These are phyloP conservation scores for Formica selysi DNA, from an alignment of 1,140 invertebrate species.

Conservation along the genomic window DNA sequence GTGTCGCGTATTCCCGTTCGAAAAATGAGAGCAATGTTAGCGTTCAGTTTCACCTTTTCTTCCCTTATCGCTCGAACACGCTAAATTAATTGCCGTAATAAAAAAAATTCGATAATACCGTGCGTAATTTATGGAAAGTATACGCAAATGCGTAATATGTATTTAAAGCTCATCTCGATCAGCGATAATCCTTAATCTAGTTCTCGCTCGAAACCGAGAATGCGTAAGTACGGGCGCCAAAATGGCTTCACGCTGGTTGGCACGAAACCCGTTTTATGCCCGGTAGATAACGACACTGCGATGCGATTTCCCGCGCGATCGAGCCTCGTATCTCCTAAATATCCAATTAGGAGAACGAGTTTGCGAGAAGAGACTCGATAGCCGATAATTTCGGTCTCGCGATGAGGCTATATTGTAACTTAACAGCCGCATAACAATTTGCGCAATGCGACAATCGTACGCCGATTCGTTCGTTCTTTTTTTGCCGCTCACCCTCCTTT, in stretches of 20 bases:
- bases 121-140: not conserved
- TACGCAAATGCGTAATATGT: not conserved
- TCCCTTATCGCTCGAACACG: not conserved
- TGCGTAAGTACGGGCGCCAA: not conserved
- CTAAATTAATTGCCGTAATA: not conserved
- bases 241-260: not conserved
- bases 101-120: not conserved
- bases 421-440: not conserved
- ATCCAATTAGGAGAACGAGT: conserved; percentile 42
- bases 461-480: not conserved
- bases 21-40: not conserved
- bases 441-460: not conserved
- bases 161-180: not conserved
- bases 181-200: not conserved
- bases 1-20: not conserved
- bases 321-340: conserved; percentile 4
- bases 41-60: not conserved
- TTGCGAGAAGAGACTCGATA: conserved; percentile 27
- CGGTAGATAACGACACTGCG: not conserved
- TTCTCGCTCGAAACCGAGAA: not conserved
- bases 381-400: conserved; percentile 27
- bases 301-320: conserved; percentile 24
- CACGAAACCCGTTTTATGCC: not conserved
- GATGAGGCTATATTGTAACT: not conserved
- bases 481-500: not conserved